Percentiles rank a stretch among this genome's conserved stretches.
These are phyloP conservation scores for Plebejus argus DNA, from an alignment of 2,888 invertebrate genomes.

Conservation along the genomic window DNA sequence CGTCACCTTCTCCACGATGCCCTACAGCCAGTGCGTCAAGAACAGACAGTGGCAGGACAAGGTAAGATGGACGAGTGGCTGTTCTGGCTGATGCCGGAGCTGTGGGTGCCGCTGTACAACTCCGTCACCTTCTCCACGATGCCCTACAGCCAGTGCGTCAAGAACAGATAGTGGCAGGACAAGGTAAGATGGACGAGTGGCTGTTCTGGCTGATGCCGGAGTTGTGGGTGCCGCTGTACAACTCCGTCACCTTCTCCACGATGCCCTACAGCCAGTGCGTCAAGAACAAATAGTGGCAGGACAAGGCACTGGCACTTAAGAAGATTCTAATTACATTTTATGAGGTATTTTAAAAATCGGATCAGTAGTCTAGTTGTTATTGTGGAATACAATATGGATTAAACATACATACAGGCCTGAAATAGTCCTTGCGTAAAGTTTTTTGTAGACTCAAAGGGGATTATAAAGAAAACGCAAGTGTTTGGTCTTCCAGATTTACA, in stretches of 20 bases:
- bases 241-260: constrained; percentile 85
- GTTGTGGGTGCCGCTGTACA: constrained; percentile 96
- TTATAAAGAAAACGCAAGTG: no score
- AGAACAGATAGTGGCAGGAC: constrained; percentile 93
- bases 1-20: constrained; percentile 83
- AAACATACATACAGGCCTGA: no score
- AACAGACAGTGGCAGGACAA: constrained; percentile 94
- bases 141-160: constrained; percentile 91
- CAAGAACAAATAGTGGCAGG: constrained; percentile 92
- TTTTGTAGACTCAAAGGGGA: no score
- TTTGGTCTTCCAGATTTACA: no score
- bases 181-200: constrained; percentile 89
- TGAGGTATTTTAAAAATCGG: no score
- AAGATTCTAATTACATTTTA: no score
- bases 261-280: constrained; percentile 92
- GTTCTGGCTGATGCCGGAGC: constrained; percentile 85
- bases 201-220: constrained; percentile 87
- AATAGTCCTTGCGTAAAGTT: no score
- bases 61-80: constrained; percentile 90
- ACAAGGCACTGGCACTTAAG: no score
- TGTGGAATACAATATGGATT: no score
- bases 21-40: constrained; percentile 91
- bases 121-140: constrained; percentile 85
- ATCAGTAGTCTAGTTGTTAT: no score
- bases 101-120: constrained; percentile 96